A percentile compares a stretch with the other conserved stretches of the same genome.
Conservation (phyloP, 2,888 invertebrate species). For the Hydrotaea cyrtoneurina region DNA sequence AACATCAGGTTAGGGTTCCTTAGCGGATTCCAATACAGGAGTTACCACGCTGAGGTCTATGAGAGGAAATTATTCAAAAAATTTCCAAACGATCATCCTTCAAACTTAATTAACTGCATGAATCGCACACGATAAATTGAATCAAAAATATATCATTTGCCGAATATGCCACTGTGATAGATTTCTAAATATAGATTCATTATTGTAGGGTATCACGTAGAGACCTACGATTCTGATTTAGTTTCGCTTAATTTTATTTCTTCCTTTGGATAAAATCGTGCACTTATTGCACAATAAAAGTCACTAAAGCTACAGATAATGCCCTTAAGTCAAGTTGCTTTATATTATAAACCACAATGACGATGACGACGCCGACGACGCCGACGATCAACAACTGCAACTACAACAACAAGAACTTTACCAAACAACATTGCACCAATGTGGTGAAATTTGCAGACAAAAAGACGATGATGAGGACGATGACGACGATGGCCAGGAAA, state of each 20-base stretch:
- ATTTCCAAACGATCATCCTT: no score
- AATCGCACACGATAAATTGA: no score
- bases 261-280: slow-evolving; percentile 50
- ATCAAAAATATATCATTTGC: no score
- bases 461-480: slow-evolving; percentile 53
- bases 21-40: no score
- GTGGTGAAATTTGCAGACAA: slow-evolving; percentile 13
- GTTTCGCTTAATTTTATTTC: not conserved
- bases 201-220: not conserved
- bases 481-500: slow-evolving; percentile 28
- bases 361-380: slow-evolving; percentile 29
- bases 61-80: no score
- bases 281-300: slow-evolving; percentile 67
- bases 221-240: not conserved
- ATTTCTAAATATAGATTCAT: not conserved
- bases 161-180: no score
- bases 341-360: slow-evolving; percentile 56
- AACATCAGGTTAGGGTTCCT: no score
- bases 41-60: no score
- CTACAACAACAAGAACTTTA: slow-evolving; percentile 27
- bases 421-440: not conserved
- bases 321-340: slow-evolving; percentile 67
- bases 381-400: not conserved
- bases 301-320: slow-evolving; percentile 62
- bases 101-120: no score